Evolutionary conservation across 2,888 invertebrate species (phyloP).

Genomic region (Synergus gifuensis): DNA sequence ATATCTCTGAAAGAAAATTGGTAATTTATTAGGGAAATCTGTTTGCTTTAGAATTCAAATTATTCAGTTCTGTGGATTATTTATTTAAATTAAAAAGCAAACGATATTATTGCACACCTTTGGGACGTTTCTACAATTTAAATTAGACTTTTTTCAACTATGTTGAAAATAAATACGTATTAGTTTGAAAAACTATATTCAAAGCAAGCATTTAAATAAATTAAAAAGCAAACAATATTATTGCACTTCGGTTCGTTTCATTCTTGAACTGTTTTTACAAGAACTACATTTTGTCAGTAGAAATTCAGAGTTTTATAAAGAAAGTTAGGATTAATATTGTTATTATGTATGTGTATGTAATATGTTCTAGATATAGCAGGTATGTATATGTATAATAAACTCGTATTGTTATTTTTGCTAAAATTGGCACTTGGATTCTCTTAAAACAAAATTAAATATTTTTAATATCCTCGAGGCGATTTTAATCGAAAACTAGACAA

Average conservation of each 20-base stretch:
- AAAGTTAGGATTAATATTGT: not conserved
- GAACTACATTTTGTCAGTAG: not conserved
- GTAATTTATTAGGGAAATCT: not conserved
- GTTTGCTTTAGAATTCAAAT: constrained; percentile 16
- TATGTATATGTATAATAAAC: constrained; percentile 54
- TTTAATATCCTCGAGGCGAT: constrained; percentile 4
- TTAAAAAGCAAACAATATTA: not conserved
- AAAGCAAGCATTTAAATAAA: not conserved
- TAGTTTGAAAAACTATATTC: not conserved
- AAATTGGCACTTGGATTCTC: constrained; percentile 70
- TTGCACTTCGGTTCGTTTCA: not conserved
- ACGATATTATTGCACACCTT: constrained; percentile 1
- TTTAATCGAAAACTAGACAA: constrained; percentile 1
- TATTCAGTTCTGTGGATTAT: not conserved
- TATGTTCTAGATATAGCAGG: constrained; percentile 41
- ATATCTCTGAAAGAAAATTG: not conserved
- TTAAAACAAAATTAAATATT: constrained; percentile 25
- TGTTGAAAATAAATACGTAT: not conserved
- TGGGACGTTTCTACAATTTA: not conserved
- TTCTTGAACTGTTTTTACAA: not conserved
- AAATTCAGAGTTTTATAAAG: constrained; percentile 10
- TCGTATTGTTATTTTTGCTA: constrained; percentile 65
- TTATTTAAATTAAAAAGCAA: constrained; percentile 12
- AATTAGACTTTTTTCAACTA: not conserved
- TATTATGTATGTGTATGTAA: constrained; percentile 9